A percentile compares a stretch with the other conserved stretches of the same genome.
Conservation (phyloP, 2,888 invertebrate species). For the Thera britannica region DNA sequence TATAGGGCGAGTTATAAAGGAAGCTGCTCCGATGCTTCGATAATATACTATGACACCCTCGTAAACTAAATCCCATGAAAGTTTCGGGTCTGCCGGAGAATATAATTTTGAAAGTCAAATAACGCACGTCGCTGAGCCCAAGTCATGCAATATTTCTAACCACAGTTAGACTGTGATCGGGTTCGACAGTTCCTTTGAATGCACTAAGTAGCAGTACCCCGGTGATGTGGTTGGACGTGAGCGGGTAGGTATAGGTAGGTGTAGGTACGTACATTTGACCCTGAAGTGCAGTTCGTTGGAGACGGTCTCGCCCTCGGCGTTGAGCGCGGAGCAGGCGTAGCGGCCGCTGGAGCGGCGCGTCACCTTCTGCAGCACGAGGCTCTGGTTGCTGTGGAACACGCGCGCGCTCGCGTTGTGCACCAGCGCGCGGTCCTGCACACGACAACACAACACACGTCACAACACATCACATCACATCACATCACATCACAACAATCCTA, state of each 20-base stretch:
- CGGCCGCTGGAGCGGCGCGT: slow-evolving; percentile 93
- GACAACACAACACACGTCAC: not conserved
- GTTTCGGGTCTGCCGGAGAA: slow-evolving; percentile 24
- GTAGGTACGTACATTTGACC: slow-evolving; percentile 92
- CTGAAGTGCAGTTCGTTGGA: slow-evolving; percentile 93
- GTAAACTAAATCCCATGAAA: slow-evolving; percentile 34
- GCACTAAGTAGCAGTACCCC: too few species aligned
- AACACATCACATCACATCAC: not conserved
- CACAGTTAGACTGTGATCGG: too few species aligned
- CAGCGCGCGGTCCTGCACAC: slow-evolving; percentile 88
- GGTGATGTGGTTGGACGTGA: too few species aligned
- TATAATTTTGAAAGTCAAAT: slow-evolving; percentile 16
- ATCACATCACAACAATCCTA: too few species aligned
- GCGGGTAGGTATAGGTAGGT: not conserved
- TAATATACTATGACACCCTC: slow-evolving; percentile 36
- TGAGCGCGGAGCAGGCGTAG: slow-evolving; percentile 95
- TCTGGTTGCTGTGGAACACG: slow-evolving; percentile 96
- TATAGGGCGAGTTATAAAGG: slow-evolving; percentile 39
- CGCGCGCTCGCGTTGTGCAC: slow-evolving; percentile 94
- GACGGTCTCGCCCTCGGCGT: slow-evolving; percentile 94
- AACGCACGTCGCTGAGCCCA: slow-evolving; percentile 4
- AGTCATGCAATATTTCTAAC: not conserved
- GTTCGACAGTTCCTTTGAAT: too few species aligned
- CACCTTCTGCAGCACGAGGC: slow-evolving; percentile 95
- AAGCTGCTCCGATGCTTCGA: slow-evolving; percentile 29